Evolutionary conservation across 2,113 vertebrate species (phyloP).

Genomic region (Spea bombifrons): DNA sequence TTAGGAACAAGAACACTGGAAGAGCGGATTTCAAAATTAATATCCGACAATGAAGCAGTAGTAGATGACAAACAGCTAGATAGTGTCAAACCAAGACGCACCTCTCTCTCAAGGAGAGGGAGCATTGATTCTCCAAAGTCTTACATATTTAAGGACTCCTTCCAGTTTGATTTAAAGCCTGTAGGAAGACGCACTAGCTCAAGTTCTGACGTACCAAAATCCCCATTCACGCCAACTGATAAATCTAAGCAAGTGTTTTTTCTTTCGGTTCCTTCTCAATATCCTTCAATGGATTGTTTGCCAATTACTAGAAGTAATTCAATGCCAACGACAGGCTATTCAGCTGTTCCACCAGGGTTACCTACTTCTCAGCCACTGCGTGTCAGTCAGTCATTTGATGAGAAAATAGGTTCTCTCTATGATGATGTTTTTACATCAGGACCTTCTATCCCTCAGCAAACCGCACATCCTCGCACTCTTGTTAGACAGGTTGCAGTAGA

Average conservation of each 20-base stretch:
- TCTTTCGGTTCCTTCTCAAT: constrained; percentile 82
- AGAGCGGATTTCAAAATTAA: constrained; percentile 93
- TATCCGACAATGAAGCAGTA: constrained; percentile 95
- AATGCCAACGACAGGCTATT: constrained; percentile 92
- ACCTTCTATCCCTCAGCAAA: constrained; percentile 76
- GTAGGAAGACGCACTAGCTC: constrained; percentile 92
- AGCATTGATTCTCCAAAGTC: constrained; percentile 98
- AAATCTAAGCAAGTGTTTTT: constrained; percentile 95
- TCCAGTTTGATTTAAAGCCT: constrained; percentile 97
- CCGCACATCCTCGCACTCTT: constrained; percentile 82
- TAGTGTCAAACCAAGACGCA: constrained; percentile 96
- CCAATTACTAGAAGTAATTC: constrained; percentile 98
- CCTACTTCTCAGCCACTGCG: constrained; percentile 81
- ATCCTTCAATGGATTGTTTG: constrained; percentile 84
- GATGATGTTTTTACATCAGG: constrained; percentile 91
- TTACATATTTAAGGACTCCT: constrained; percentile 98
- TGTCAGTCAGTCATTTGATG: constrained; percentile 94
- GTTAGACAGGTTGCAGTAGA: constrained; percentile 92
- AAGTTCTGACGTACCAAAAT: constrained; percentile 97
- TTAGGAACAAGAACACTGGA: constrained; percentile 89
- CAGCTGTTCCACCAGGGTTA: constrained; percentile 79
- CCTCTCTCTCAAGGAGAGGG: constrained; percentile 91
- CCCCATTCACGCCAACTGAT: constrained; percentile 94
- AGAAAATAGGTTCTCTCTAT: constrained; percentile 83
- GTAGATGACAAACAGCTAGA: constrained; percentile 96